A percentile compares a stretch with the other conserved stretches of the same genome.
phyloP scores from a whole-genome alignment of 2,888 invertebrate species.

The Acronicta alni region DNA sequence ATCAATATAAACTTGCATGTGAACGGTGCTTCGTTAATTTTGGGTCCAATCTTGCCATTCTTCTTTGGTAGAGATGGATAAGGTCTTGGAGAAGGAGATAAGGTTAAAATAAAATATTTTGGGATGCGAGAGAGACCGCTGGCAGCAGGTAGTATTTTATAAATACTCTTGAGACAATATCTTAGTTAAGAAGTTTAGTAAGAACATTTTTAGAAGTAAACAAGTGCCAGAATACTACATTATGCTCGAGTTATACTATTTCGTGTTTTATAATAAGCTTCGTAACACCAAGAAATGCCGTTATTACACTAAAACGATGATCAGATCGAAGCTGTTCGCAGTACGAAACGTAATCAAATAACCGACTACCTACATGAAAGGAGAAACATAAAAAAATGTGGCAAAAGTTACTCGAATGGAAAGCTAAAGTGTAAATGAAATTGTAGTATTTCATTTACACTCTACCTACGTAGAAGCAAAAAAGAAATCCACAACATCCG shows the following conservation, averaged over 20 bases:
- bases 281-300: conserved; percentile 58
- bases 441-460: not conserved
- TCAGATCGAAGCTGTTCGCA: conserved; percentile 1
- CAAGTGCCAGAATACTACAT: conserved; percentile 10
- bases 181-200: too few relatives aligned
- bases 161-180: too few relatives aligned
- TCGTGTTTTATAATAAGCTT: conserved; percentile 63
- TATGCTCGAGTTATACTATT: conserved; percentile 35
- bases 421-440: not conserved
- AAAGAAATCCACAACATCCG: not conserved
- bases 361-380: not conserved
- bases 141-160: too few relatives aligned
- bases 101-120: too few relatives aligned
- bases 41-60: too few relatives aligned
- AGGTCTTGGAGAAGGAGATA: too few relatives aligned
- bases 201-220: not conserved
- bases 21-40: too few relatives aligned
- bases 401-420: conserved; percentile 1
- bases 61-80: too few relatives aligned
- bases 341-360: too few relatives aligned
- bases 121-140: too few relatives aligned
- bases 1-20: too few relatives aligned
- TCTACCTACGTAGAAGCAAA: not conserved
- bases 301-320: conserved; percentile 53
- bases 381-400: not conserved